phyloP scores from a whole-genome alignment of 2,797 vertebrate species.

The Pangasius djambal region DNA sequence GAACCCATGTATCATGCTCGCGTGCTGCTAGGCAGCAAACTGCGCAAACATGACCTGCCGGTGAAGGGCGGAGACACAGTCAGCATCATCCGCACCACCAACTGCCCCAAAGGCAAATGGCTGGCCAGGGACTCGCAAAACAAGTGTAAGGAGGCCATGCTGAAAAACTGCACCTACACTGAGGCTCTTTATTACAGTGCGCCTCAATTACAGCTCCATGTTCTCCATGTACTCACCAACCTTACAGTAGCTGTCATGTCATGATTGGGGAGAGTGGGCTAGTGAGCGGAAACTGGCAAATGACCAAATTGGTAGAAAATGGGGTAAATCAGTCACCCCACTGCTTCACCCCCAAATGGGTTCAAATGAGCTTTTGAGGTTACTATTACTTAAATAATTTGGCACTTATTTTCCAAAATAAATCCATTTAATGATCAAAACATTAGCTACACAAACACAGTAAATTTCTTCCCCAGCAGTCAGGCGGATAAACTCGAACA shows the following conservation, averaged over 20 bases:
- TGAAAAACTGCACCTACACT: background rate
- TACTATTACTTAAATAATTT: background rate
- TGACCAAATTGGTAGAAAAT: background rate
- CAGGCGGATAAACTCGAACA: background rate
- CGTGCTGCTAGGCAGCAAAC: slow-evolving; percentile 67
- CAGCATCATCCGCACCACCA: slow-evolving; percentile 72
- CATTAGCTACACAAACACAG: background rate
- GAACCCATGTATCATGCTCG: slow-evolving; percentile 69
- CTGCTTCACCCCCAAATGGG: background rate
- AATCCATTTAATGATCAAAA: background rate
- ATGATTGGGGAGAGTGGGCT: background rate
- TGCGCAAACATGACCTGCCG: slow-evolving; percentile 68
- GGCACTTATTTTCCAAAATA: background rate
- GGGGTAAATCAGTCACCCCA: background rate
- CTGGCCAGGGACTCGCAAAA: slow-evolving; percentile 70
- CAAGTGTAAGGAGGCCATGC: slow-evolving; percentile 75
- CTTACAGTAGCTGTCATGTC: background rate
- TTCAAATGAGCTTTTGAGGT: background rate
- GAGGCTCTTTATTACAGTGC: background rate
- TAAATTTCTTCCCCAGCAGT: background rate
- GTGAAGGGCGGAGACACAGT: slow-evolving; percentile 73
- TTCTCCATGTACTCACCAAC: background rate
- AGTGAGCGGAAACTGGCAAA: background rate
- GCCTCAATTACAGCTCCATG: background rate
- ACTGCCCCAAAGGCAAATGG: slow-evolving; percentile 73